Percentiles rank a stretch among this genome's conserved stretches.
Conservation (phyloP, 2,888 invertebrate genomes). For the Lampropteryx suffumata region DNA sequence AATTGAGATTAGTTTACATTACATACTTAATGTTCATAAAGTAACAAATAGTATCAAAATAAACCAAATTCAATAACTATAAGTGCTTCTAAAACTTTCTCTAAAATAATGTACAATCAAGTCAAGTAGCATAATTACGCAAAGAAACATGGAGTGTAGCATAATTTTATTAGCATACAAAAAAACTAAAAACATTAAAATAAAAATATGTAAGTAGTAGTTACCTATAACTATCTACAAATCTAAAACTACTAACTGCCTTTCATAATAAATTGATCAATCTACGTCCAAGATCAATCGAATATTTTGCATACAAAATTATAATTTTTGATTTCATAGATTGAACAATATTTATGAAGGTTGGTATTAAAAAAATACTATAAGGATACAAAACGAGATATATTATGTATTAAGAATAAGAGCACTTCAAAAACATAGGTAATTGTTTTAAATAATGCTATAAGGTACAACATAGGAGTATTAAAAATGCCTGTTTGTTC, state of each 20-base stretch:
- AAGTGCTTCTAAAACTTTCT: conserved; percentile 21
- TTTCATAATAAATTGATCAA: not conserved
- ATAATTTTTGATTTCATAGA: not conserved
- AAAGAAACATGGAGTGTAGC: conserved; percentile 48
- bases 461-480: conserved; percentile 13
- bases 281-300: not conserved
- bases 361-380: conserved; percentile 38
- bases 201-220: conserved; percentile 5
- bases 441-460: conserved; percentile 28
- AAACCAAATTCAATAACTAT: conserved; percentile 5
- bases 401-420: conserved; percentile 12
- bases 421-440: conserved; percentile 32
- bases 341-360: not conserved
- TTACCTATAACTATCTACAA: conserved; percentile 32
- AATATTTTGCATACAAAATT: too few relatives aligned
- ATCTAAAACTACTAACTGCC: conserved; percentile 23
- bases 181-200: conserved; percentile 37
- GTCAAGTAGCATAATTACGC: conserved; percentile 44
- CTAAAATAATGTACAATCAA: conserved; percentile 35
- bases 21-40: too few relatives aligned
- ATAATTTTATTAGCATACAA: conserved; percentile 50
- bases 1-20: too few relatives aligned
- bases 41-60: conserved; percentile 5
- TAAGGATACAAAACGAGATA: conserved; percentile 26
- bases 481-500: conserved; percentile 10